These are phyloP conservation scores for Tupiocoris notatus DNA, from an alignment of 2,888 invertebrate species.

Conservation along the genomic window DNA sequence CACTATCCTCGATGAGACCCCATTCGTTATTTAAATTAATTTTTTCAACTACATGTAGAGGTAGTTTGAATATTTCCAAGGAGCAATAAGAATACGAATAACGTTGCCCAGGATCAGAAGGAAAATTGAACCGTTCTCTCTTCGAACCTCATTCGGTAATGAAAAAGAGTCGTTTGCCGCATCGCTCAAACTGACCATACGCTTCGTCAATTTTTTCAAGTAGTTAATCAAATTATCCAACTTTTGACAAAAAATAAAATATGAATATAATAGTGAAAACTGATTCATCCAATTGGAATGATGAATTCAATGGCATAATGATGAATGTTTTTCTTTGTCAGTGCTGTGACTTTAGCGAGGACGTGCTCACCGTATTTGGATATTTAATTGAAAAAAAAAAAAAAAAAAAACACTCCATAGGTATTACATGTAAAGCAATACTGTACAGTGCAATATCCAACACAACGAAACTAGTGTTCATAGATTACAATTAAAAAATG, in stretches of 20 bases:
- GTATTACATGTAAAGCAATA: constrained; percentile 42
- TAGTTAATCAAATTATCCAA: neutral
- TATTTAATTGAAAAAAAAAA: neutral
- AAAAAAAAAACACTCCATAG: constrained; percentile 20
- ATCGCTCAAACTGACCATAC: constrained; percentile 26
- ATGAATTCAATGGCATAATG: constrained; percentile 15
- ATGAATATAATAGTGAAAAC: neutral
- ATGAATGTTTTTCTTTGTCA: neutral
- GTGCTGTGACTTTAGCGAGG: neutral
- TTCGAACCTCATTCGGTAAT: too few species aligned
- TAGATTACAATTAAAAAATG: neutral
- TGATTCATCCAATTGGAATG: constrained; percentile 30
- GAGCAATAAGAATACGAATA: too few species aligned
- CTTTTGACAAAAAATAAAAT: neutral
- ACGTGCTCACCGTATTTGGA: neutral
- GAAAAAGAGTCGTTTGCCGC: constrained; percentile 21
- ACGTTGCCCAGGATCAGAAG: too few species aligned
- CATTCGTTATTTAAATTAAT: constrained; percentile 16
- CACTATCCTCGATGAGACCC: constrained; percentile 27
- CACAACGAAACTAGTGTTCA: constrained; percentile 36
- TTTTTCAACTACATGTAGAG: too few species aligned
- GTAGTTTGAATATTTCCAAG: too few species aligned
- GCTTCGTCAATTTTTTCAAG: neutral
- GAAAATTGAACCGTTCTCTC: too few species aligned
- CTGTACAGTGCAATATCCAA: constrained; percentile 44